Evolutionary conservation across 2,113 vertebrate genomes (phyloP).

Genomic region (Hemicordylus capensis): DNA sequence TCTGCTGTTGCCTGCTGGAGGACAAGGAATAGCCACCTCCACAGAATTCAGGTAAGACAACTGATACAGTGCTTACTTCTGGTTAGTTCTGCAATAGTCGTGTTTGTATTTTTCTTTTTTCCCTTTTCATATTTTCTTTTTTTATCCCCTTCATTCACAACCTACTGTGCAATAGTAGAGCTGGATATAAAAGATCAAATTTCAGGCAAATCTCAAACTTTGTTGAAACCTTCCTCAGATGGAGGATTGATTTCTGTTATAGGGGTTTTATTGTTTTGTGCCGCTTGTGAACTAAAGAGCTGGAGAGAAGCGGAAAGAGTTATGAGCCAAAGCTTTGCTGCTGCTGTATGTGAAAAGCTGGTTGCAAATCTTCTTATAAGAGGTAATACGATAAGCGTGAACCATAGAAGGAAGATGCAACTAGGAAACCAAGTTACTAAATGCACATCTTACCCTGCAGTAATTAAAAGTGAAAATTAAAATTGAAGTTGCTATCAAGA

Average conservation of each 20-base stretch:
- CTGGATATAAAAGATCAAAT: background rate
- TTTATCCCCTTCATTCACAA: too few relatives aligned
- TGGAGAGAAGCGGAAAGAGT: background rate
- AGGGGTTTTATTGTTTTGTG: background rate
- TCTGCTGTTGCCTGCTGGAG: slow-evolving; percentile 12
- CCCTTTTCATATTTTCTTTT: background rate
- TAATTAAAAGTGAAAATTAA: background rate
- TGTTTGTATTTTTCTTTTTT: slow-evolving; percentile 8
- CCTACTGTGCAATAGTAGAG: background rate
- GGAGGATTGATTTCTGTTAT: background rate
- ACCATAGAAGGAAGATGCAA: background rate
- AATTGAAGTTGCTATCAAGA: background rate
- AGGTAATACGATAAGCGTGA: background rate
- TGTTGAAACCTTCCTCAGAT: background rate
- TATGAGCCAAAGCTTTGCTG: background rate
- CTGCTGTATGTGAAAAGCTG: background rate
- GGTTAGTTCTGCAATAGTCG: slow-evolving; percentile 1
- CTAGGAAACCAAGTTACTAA: background rate
- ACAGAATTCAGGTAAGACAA: slow-evolving; percentile 60
- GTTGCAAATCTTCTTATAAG: background rate
- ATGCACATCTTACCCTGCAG: background rate
- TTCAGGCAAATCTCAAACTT: background rate
- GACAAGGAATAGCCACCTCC: slow-evolving; percentile 28
- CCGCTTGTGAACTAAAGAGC: background rate
- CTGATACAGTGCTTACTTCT: background rate